A percentile compares a stretch with the other conserved stretches of the same genome.
Conservation (phyloP, 2,113 vertebrate species). For the Amblyornis subalaris region DNA sequence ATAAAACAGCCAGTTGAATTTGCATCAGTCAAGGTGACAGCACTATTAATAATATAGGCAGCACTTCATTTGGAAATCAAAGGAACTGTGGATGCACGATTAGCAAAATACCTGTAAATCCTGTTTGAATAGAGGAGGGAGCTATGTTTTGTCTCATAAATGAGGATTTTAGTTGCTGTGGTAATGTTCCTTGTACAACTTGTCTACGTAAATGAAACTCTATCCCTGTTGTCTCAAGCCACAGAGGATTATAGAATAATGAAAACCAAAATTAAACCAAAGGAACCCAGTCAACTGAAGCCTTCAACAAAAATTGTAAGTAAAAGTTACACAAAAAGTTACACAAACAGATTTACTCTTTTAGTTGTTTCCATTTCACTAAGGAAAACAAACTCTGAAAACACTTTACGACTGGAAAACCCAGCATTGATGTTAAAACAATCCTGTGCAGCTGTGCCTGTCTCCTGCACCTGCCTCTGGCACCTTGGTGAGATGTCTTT, state of each 20-base stretch:
- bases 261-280: background rate
- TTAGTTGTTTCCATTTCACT: background rate
- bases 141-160: slow-evolving; percentile 11
- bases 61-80: background rate
- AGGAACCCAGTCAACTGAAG: background rate
- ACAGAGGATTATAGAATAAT: slow-evolving; percentile 19
- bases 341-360: background rate
- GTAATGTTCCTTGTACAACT: slow-evolving; percentile 15
- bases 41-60: background rate
- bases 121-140: background rate
- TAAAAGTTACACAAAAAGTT: background rate
- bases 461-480: background rate
- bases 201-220: background rate
- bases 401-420: background rate
- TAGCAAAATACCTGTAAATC: slow-evolving; percentile 37
- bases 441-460: background rate
- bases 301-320: background rate
- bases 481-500: background rate
- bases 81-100: background rate
- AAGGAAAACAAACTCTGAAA: slow-evolving; percentile 12
- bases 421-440: background rate
- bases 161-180: slow-evolving; percentile 13
- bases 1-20: background rate
- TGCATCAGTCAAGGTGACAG: background rate
- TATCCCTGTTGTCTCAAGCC: background rate